Conservation (phyloP, 2,113 vertebrate genomes). For the Caretta caretta region DNA sequence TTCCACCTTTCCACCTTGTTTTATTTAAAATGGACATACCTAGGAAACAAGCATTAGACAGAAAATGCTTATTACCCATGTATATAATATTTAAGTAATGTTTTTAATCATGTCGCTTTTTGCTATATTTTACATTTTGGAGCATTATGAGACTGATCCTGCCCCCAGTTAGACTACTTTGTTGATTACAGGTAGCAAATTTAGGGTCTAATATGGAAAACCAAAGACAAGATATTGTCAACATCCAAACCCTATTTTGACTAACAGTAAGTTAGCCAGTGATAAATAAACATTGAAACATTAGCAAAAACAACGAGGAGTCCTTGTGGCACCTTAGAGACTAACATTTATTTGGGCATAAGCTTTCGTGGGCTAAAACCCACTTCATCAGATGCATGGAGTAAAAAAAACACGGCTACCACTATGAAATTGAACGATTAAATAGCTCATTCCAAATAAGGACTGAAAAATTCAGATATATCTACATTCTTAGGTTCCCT, state of each 20-base stretch:
- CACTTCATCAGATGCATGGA: too few relatives aligned
- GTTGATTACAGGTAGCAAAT: accelerated
- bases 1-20: constrained; percentile 95
- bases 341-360: too few relatives aligned
- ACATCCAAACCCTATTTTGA: not conserved
- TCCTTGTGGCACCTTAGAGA: too few relatives aligned
- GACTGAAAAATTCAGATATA: not conserved
- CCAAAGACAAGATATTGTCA: not conserved
- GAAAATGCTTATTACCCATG: not conserved
- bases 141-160: not conserved
- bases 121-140: accelerated
- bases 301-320: too few relatives aligned
- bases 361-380: too few relatives aligned
- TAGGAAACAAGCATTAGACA: constrained; percentile 61
- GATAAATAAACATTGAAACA: not conserved
- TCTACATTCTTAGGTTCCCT: not conserved
- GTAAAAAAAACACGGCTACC: too few relatives aligned
- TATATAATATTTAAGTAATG: not conserved
- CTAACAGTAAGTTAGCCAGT: not conserved
- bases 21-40: constrained; percentile 92
- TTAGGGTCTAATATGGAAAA: not conserved
- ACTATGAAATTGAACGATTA: not conserved
- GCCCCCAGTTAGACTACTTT: accelerated
- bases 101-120: accelerated
- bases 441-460: not conserved